Evolutionary conservation across 1,140 invertebrate species (phyloP), one percentile per base, ranked within the genome.

Genomic region (Calephelis virginiensis): DNA sequence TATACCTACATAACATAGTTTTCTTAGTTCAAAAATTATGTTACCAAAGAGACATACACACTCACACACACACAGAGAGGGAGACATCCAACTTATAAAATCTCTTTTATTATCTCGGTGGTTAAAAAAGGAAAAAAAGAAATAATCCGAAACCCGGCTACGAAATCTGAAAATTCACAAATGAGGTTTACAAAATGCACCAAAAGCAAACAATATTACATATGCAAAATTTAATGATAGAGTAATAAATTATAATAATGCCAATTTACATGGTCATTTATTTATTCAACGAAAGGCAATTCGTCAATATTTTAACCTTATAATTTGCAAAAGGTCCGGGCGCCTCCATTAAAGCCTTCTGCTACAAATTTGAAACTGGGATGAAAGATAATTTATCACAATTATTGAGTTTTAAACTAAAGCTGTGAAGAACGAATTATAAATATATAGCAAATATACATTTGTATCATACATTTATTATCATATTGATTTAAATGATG

Each of bases 371-470:
- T 72, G 67, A 66, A 64, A 72, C 69, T 66, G 73, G 82, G 80
- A 81, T 81, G 80, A 73, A 72, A 71, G 75, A 77, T 78, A 76
- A 85, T 85, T 82, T 83, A 85, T 86, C 84, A 86, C 80, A 82
- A 83, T 83, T 82, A 81, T 77, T 75, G 77, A 76, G 73, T 75
- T 81, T 78, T 67, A 38, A 61, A 66, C 68, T 63, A 56, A 53
- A n/a, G 64, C 63, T 64, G 61, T 9, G 49, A 62, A 67, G 47
- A 65, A 59, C 62, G 70, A 67, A 49, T 62, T 50, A 60, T 45
- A 53, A 64, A 56, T 64, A 56, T 38, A 53, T 60, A 50, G 17
- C 67, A 75, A 46, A 59, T 61, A 13, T 59, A 37, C 10, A 59
- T 59, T 56, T 56, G 28, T 56, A 37, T 59, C 38, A 59, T 38